phyloP scores from a whole-genome alignment of 2,888 invertebrate species.

The Pachycephus smyrnensis region DNA sequence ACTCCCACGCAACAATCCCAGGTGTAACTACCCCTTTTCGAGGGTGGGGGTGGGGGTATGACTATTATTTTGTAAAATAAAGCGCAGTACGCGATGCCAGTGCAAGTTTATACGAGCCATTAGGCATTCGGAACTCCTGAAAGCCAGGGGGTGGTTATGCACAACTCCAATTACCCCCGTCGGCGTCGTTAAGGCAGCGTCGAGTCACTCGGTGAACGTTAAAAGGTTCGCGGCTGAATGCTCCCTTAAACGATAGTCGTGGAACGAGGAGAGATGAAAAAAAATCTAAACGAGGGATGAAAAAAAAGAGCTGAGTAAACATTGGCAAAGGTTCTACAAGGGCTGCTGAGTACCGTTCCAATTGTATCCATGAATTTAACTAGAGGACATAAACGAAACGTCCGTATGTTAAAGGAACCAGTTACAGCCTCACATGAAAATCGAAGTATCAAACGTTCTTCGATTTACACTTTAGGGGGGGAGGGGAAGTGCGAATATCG shows the following conservation, averaged over 20 bases:
- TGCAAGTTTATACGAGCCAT: neutral
- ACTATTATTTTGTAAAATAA: neutral
- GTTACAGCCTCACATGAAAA: neutral
- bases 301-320: neutral
- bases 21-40: neutral
- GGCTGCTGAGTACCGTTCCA: neutral
- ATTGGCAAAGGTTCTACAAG: neutral
- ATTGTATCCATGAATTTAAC: neutral
- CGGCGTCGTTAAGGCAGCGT: neutral
- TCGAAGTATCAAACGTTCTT: neutral
- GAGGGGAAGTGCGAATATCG: neutral
- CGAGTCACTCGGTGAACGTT: neutral
- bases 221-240: neutral
- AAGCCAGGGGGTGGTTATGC: neutral
- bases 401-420: too few species aligned
- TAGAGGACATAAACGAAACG: neutral
- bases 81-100: neutral
- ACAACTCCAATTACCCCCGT: constrained; percentile 2
- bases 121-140: neutral
- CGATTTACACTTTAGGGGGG: neutral
- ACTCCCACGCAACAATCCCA: neutral
- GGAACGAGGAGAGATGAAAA: constrained; percentile 4
- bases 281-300: constrained; percentile 2
- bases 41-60: too few species aligned
- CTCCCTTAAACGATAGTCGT: constrained; percentile 5